These are phyloP conservation scores for Heterohyrax brucei DNA, from an alignment of 2,797 vertebrate genomes.

Conservation along the genomic window DNA sequence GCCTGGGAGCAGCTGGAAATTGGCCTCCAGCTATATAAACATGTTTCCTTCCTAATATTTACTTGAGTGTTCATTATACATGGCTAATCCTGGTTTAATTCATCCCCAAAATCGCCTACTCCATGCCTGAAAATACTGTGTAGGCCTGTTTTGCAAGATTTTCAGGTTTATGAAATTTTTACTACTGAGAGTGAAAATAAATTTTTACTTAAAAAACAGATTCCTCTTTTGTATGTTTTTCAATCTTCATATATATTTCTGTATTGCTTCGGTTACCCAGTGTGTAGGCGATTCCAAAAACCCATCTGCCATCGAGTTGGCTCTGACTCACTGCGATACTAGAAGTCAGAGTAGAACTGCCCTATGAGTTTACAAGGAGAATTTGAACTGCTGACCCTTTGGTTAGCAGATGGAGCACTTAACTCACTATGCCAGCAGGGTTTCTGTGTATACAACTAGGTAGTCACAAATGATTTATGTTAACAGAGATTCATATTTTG, in stretches of 20 bases:
- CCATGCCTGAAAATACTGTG: not conserved
- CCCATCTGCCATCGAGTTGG: too few relatives aligned
- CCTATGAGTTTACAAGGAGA: too few relatives aligned
- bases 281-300: not conserved
- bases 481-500: not conserved
- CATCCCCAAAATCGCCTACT: not conserved
- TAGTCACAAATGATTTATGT: not conserved
- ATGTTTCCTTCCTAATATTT: slow-evolving; percentile 59
- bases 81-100: not conserved
- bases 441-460: not conserved
- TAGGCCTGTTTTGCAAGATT: not conserved
- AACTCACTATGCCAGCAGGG: too few relatives aligned
- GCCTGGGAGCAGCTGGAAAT: slow-evolving; percentile 19
- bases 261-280: not conserved
- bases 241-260: not conserved
- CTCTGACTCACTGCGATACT: too few relatives aligned
- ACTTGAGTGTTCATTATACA: slow-evolving; percentile 22
- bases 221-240: not conserved
- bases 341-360: too few relatives aligned
- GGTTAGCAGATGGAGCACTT: too few relatives aligned
- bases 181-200: not conserved
- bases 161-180: slow-evolving; percentile 3
- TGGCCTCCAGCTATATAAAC: slow-evolving; percentile 43
- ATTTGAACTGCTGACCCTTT: too few relatives aligned
- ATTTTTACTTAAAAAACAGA: not conserved